Evolutionary conservation across 1,140 invertebrate genomes (phyloP).

Genomic region (Drosophila persimilis): DNA sequence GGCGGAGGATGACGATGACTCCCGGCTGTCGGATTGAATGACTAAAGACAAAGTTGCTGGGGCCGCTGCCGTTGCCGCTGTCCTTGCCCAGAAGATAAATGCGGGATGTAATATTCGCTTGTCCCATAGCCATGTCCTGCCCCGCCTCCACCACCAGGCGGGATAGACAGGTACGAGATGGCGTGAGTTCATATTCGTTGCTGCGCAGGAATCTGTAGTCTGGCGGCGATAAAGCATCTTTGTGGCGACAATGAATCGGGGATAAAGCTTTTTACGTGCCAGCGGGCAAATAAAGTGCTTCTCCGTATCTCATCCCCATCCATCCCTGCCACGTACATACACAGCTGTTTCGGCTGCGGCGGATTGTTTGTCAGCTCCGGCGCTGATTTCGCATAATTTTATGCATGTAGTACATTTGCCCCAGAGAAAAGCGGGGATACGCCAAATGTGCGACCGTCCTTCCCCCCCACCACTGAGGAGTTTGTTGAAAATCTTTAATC

Average conservation of each 20-base stretch:
- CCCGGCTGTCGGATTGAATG: slow-evolving; percentile 37
- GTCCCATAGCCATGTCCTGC: slow-evolving; percentile 9
- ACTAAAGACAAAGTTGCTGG: slow-evolving; percentile 71
- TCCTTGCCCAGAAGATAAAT: slow-evolving; percentile 57
- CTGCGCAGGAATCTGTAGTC: slow-evolving; percentile 66
- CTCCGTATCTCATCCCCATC: slow-evolving; percentile 18
- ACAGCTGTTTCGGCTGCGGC: slow-evolving; percentile 19
- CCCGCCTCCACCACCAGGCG: background rate
- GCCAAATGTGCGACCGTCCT: slow-evolving; percentile 16
- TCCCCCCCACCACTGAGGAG: background rate
- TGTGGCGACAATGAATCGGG: slow-evolving; percentile 75
- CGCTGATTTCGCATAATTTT: slow-evolving; percentile 78
- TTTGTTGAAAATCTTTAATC: background rate
- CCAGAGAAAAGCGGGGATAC: background rate
- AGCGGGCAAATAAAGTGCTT: slow-evolving; percentile 56
- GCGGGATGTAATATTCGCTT: slow-evolving; percentile 18
- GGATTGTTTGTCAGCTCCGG: slow-evolving; percentile 57
- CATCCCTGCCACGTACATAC: background rate
- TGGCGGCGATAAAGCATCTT: slow-evolving; percentile 63
- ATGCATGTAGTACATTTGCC: slow-evolving; percentile 59
- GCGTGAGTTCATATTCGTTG: slow-evolving; percentile 65
- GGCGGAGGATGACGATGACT: slow-evolving; percentile 1
- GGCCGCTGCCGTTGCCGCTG: slow-evolving; percentile 13
- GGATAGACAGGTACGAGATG: slow-evolving; percentile 55
- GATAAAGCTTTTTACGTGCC: slow-evolving; percentile 80